Percentiles rank a stretch among this genome's conserved stretches.
Conservation (phyloP, 1,140 invertebrate genomes). For the Lasioglossum albipes region DNA sequence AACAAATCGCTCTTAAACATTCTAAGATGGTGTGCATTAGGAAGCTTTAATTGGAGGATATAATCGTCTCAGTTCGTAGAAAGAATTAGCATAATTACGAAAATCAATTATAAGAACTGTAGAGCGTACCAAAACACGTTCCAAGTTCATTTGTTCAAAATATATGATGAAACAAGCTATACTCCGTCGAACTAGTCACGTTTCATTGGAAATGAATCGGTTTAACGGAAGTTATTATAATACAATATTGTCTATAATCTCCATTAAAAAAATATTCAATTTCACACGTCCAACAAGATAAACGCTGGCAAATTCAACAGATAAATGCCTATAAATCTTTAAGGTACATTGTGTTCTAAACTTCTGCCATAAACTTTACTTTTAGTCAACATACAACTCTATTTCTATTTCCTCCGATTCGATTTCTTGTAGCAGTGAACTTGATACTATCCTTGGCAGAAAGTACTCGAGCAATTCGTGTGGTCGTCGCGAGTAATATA, state of each 20-base stretch:
- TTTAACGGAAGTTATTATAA: slow-evolving; percentile 3
- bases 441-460: neutral
- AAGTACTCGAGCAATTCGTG: neutral
- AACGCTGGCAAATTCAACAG: slow-evolving; percentile 34
- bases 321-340: slow-evolving; percentile 9
- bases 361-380: neutral
- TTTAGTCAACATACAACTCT: neutral
- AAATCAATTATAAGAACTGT: too few relatives aligned
- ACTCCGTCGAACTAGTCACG: neutral
- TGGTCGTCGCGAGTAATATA: too few relatives aligned
- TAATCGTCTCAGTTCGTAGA: neutral
- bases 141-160: too few relatives aligned
- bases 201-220: neutral
- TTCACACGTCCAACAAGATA: slow-evolving; percentile 41
- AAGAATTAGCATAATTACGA: neutral
- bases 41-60: neutral
- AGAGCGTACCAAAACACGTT: too few relatives aligned
- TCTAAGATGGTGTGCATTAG: neutral
- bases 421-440: neutral
- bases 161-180: neutral
- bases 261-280: slow-evolving; percentile 36
- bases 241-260: slow-evolving; percentile 25
- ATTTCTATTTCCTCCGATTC: neutral
- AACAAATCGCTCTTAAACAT: neutral
- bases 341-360: slow-evolving; percentile 7